Evolutionary conservation across 2,797 vertebrate genomes (phyloP).

Genomic region (Sternotherus odoratus): DNA sequence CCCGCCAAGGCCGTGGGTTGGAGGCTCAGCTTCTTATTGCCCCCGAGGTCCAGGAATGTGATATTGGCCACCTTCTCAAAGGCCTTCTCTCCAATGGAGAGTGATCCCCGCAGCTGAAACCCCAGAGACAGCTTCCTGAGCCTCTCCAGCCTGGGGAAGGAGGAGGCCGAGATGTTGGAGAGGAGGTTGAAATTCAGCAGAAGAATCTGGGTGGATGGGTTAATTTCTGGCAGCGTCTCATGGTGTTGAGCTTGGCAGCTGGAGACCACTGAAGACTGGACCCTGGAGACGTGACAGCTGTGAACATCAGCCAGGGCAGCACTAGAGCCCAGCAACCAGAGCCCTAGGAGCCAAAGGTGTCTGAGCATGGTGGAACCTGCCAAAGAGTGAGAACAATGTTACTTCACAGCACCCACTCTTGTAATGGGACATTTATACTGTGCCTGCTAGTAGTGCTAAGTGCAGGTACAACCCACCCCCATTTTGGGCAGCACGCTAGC

Average conservation of each 20-base stretch:
- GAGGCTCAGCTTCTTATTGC: conserved; percentile 25
- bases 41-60: conserved; percentile 51
- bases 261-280: neutral
- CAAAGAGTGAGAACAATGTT: neutral
- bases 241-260: neutral
- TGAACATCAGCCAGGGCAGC: too few relatives aligned
- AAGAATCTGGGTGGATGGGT: neutral
- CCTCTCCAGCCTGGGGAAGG: conserved; percentile 6
- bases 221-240: neutral
- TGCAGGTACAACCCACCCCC: neutral
- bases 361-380: neutral
- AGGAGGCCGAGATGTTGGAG: neutral
- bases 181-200: conserved; percentile 47
- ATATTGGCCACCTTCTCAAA: conserved; percentile 40
- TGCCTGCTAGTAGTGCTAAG: neutral
- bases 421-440: neutral
- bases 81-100: conserved; percentile 31
- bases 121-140: conserved; percentile 24
- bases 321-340: neutral
- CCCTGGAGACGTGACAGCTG: neutral
- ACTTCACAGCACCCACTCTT: neutral
- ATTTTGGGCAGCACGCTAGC: neutral
- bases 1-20: conserved; percentile 36
- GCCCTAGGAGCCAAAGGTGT: neutral
- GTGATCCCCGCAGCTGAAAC: neutral